Base-by-base conservation (phyloP, 2,797 vertebrate genomes). In the Taenioides sp. region DNA sequence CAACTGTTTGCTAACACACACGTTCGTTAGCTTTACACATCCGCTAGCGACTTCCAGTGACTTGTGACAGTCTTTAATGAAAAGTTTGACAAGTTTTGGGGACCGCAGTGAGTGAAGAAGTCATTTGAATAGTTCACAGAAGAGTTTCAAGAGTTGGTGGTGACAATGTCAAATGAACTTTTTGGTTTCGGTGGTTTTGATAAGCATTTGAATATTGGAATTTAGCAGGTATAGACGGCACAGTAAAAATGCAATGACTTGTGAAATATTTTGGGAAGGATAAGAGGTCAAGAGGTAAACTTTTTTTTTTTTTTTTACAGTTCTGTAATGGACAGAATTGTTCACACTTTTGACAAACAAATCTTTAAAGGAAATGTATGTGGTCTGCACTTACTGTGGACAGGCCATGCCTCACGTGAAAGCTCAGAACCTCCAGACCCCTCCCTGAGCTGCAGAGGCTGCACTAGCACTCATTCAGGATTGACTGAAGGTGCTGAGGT, bases 1-100 rank as follows among this genome's bases (percentile, higher is more conserved):
- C 67, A 71, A 49, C 22, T 62, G 4, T 78, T 67, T 79, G 67
- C 68, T 31, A 65, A 47, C 63, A 65, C 63, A 23, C 20, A 3
- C 65, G 7, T 52, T 52, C 47, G 49, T 66, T 66, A 66, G 49
- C 25, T 66, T 54, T 31, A 52, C 47, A 22, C 9, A 7, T 52
- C 49, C 10, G 5, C 5, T 27, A 50, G 58, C 20, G 60, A 49
- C 63, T 65, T 49, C 40, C 22, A 23, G 40, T 25, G 18, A 43
- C 62, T 63, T 23, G 14, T 40, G 61, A 23, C 34, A 34, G 12
- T 47, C 10, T 66, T 66, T 28, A 52, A 52, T 50, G 18, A 66
- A 66, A 52, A 52, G 64, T 66, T 66, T 65, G 63, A 49, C 63
- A 65, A 49, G 63, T 47, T 49, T 65, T 20, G 20, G 61, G 10